Conservation (phyloP, 1,140 invertebrate genomes). For the Vanessa tameamea region DNA sequence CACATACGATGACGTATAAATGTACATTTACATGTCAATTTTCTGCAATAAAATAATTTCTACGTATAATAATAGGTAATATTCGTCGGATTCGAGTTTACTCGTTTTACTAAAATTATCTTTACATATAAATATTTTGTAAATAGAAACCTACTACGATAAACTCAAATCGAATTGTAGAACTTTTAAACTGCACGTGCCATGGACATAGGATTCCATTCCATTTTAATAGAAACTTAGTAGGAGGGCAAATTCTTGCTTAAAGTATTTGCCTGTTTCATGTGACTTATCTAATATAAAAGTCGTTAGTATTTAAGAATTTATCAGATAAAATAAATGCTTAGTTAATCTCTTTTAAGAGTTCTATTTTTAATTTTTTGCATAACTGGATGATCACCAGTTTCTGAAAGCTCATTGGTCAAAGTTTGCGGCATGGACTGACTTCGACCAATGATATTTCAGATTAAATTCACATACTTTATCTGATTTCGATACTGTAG, state of each 20-base stretch:
- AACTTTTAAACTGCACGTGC: background rate
- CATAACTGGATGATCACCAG: no score
- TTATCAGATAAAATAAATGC: slow-evolving; percentile 13
- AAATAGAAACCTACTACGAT: no score
- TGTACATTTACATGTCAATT: no score
- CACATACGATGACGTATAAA: no score
- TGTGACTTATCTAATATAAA: background rate
- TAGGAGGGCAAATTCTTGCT: background rate
- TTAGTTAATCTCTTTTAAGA: background rate
- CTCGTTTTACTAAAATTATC: no score
- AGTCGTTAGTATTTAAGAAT: slow-evolving; percentile 3
- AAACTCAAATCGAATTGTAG: background rate
- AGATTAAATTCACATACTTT: no score
- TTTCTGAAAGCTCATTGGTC: background rate
- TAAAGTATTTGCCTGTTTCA: slow-evolving; percentile 18
- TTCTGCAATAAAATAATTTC: no score
- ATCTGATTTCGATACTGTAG: no score
- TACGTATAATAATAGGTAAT: no score
- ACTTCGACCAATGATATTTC: no score
- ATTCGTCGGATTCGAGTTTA: no score
- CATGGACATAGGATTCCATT: background rate
- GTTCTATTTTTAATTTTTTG: background rate
- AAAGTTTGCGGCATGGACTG: background rate
- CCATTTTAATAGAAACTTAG: slow-evolving; percentile 1
- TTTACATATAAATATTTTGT: no score